phyloP scores from a whole-genome alignment of 2,888 invertebrate species.

The Himalopsyche tibetana region DNA sequence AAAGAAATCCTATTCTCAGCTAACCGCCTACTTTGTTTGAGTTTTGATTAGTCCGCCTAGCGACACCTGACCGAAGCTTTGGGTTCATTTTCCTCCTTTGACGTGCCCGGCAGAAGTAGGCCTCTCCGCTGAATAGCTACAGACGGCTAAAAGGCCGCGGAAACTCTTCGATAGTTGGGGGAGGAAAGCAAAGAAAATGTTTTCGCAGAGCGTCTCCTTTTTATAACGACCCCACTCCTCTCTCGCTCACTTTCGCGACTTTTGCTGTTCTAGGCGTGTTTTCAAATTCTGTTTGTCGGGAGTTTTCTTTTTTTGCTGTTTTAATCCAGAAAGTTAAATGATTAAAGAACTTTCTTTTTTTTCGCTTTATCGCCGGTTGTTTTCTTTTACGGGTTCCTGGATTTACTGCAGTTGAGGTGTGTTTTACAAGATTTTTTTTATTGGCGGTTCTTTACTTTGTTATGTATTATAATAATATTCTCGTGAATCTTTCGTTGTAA shows the following conservation, averaged over 20 bases:
- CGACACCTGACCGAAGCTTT: slow-evolving; percentile 17
- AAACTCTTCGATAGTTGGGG: slow-evolving; percentile 19
- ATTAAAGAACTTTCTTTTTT: slow-evolving; percentile 41
- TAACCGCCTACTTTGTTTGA: neutral
- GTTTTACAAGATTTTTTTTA: slow-evolving; percentile 39
- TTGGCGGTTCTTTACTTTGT: neutral
- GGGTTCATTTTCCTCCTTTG: neutral
- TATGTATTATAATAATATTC: too few relatives aligned
- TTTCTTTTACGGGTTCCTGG: slow-evolving; percentile 23
- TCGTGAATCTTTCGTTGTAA: too few relatives aligned
- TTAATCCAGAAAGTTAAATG: slow-evolving; percentile 43
- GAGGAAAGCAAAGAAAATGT: slow-evolving; percentile 27
- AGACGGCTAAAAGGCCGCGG: slow-evolving; percentile 29
- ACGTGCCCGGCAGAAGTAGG: slow-evolving; percentile 15
- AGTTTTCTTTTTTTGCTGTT: slow-evolving; percentile 42
- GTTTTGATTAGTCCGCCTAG: slow-evolving; percentile 38
- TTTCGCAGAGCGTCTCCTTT: slow-evolving; percentile 14
- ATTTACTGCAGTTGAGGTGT: slow-evolving; percentile 42
- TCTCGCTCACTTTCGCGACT: slow-evolving; percentile 13
- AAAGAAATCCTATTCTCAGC: too few relatives aligned
- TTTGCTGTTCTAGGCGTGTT: slow-evolving; percentile 38
- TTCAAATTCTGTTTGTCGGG: slow-evolving; percentile 40
- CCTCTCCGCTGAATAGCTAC: slow-evolving; percentile 32
- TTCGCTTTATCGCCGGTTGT: slow-evolving; percentile 36
- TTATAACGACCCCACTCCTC: neutral